Evolutionary conservation across 2,113 vertebrate species (phyloP).

Genomic region (Prunella fulvescens): DNA sequence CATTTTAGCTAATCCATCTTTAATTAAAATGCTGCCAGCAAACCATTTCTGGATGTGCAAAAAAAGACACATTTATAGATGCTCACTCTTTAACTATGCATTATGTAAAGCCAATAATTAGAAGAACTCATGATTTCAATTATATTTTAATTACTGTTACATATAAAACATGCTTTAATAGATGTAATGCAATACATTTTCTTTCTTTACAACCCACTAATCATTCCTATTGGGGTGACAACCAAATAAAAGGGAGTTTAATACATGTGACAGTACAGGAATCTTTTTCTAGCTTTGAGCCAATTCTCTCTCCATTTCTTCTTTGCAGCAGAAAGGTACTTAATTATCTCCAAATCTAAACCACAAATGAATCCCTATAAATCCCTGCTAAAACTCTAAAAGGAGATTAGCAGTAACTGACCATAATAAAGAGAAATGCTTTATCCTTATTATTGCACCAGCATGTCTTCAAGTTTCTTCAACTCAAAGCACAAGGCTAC

Average conservation of each 20-base stretch:
- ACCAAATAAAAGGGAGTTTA: slow-evolving; percentile 56
- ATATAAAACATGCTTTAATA: slow-evolving; percentile 67
- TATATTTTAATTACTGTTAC: slow-evolving; percentile 77
- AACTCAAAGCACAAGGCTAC: not conserved
- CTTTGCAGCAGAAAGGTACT: slow-evolving; percentile 31
- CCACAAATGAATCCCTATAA: slow-evolving; percentile 38
- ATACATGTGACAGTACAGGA: not conserved
- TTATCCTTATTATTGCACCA: not conserved
- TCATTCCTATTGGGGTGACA: slow-evolving; percentile 59
- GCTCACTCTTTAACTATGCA: slow-evolving; percentile 73
- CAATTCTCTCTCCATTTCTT: slow-evolving; percentile 2
- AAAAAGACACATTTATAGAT: slow-evolving; percentile 72
- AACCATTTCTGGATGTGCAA: slow-evolving; percentile 66
- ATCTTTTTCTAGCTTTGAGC: slow-evolving; percentile 24
- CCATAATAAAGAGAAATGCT: slow-evolving; percentile 32
- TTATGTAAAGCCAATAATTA: slow-evolving; percentile 76
- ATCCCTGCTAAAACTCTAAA: slow-evolving; percentile 14
- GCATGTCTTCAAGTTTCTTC: not conserved
- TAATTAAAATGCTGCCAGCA: slow-evolving; percentile 78
- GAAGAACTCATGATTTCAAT: slow-evolving; percentile 74
- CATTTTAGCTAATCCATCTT: slow-evolving; percentile 79
- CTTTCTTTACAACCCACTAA: slow-evolving; percentile 57
- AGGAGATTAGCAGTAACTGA: slow-evolving; percentile 38
- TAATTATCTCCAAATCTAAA: slow-evolving; percentile 51
- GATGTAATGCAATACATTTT: slow-evolving; percentile 66